phyloP scores from a whole-genome alignment of 2,888 invertebrate genomes.

The Chrysolina haemoptera region DNA sequence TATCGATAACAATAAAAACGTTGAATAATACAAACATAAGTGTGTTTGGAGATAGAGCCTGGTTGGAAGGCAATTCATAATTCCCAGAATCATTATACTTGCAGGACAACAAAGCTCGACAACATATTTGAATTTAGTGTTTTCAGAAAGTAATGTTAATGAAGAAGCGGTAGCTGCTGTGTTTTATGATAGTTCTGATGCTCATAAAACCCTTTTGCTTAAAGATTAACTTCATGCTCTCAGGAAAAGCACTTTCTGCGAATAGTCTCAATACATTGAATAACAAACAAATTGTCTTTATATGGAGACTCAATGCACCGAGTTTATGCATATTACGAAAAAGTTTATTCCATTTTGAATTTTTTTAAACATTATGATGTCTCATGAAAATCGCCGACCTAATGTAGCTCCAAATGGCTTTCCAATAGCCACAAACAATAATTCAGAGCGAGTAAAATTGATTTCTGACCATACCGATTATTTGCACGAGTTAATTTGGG shows the following conservation, averaged over 20 bases:
- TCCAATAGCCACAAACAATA: background rate
- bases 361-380: background rate
- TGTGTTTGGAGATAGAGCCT: slow-evolving; percentile 8
- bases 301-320: too few relatives aligned
- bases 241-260: too few relatives aligned
- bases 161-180: too few relatives aligned
- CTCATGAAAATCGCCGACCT: background rate
- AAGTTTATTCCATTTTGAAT: too few relatives aligned
- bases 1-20: background rate
- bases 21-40: background rate
- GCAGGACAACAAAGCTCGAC: background rate
- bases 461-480: background rate
- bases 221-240: too few relatives aligned
- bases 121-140: too few relatives aligned
- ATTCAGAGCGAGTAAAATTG: background rate
- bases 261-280: too few relatives aligned
- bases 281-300: too few relatives aligned
- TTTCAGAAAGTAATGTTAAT: too few relatives aligned
- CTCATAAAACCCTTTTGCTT: too few relatives aligned
- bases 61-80: background rate
- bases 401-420: background rate
- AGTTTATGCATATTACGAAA: too few relatives aligned
- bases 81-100: background rate
- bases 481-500: slow-evolving; percentile 16
- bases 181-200: too few relatives aligned